Conservation (phyloP, 2,797 vertebrate species). For the Cephalopachus bancanus region DNA sequence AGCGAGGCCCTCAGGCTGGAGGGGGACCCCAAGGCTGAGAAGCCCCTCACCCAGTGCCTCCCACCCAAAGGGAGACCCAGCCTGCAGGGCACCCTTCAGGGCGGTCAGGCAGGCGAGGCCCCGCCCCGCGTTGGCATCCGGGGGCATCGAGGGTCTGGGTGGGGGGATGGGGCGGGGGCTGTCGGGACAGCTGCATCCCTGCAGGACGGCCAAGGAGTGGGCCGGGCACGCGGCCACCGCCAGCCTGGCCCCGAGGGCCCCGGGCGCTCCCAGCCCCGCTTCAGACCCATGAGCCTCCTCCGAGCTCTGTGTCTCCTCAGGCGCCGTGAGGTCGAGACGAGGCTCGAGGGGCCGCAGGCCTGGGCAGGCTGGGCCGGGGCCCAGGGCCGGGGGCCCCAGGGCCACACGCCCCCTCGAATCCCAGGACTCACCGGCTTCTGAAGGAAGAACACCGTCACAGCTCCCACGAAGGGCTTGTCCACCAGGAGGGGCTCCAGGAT, state of each 20-base stretch:
- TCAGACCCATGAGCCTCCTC: background rate
- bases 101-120: background rate
- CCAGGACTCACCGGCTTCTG: conserved; percentile 94
- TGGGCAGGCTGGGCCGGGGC: too few relatives aligned
- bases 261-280: background rate
- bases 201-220: background rate
- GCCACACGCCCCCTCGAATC: too few relatives aligned
- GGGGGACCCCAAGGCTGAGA: background rate
- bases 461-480: conserved; percentile 95
- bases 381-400: too few relatives aligned
- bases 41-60: background rate
- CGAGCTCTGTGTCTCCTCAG: background rate
- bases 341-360: too few relatives aligned
- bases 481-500: conserved; percentile 95
- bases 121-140: background rate
- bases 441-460: conserved; percentile 97
- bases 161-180: background rate
- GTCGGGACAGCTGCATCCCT: background rate
- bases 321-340: too few relatives aligned
- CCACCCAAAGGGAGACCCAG: background rate
- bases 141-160: too few relatives aligned
- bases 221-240: rapidly evolving
- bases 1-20: conserved; percentile 2
- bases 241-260: too few relatives aligned
- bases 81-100: too few relatives aligned